Conservation (phyloP, 1,140 invertebrate genomes). For the Homarus americanus region DNA sequence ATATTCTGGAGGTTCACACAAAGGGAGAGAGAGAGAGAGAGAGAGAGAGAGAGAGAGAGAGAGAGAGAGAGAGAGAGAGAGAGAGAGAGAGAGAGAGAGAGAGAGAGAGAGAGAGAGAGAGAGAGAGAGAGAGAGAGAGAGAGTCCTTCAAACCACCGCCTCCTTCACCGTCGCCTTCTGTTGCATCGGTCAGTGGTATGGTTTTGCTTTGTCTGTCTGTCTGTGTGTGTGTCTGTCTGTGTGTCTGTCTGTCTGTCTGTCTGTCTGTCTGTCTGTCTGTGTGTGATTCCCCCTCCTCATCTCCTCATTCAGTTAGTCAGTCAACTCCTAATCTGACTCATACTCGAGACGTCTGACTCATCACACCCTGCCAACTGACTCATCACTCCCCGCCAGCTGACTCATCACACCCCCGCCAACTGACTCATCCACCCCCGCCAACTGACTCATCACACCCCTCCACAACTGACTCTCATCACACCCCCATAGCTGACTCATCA, state of each 20-base stretch:
- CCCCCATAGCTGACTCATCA: no score
- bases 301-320: no score
- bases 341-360: background rate
- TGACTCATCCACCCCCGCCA: no score
- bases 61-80: no score
- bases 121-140: slow-evolving; percentile 6
- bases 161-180: background rate
- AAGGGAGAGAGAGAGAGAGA: no score
- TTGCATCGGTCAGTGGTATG: background rate
- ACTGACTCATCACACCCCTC: no score
- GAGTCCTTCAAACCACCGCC: background rate
- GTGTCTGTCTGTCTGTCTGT: background rate
- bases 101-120: slow-evolving; percentile 5
- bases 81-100: background rate
- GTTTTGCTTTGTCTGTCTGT: background rate
- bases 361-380: background rate
- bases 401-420: background rate
- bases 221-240: background rate
- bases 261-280: background rate
- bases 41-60: no score
- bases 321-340: no score
- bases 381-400: no score
- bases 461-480: no score
- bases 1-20: slow-evolving; percentile 7
- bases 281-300: background rate